phyloP scores from a whole-genome alignment of 2,888 invertebrate species.

The Tetranychus truncatus region DNA sequence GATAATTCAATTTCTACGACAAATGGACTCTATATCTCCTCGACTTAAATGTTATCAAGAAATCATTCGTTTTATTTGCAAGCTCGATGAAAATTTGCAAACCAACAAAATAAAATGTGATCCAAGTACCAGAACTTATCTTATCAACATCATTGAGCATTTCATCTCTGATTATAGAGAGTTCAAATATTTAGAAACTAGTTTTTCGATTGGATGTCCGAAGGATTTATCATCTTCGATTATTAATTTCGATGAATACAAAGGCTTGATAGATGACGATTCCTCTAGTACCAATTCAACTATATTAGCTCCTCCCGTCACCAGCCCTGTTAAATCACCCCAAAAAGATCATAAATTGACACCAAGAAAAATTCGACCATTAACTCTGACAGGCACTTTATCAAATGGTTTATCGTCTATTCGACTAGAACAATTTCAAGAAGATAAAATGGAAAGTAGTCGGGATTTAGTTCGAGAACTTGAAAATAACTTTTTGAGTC shows the following conservation, averaged over 20 bases:
- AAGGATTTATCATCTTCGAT: not conserved
- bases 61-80: not conserved
- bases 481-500: not conserved
- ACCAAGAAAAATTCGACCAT: not conserved
- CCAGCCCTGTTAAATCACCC: not conserved
- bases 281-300: not conserved
- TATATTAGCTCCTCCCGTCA: not conserved
- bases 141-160: not conserved
- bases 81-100: not conserved
- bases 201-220: not conserved
- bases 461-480: not conserved
- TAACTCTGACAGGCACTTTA: not conserved
- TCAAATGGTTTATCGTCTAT: not conserved
- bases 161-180: not conserved
- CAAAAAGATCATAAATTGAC: not conserved
- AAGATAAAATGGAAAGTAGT: not conserved
- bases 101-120: not conserved
- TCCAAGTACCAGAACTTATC: not conserved
- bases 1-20: not conserved
- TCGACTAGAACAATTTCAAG: not conserved
- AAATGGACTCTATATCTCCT: not conserved
- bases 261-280: not conserved
- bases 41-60: not conserved
- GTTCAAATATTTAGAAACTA: not conserved
- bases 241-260: not conserved